A percentile compares a stretch with the other conserved stretches of the same genome.
Conservation (phyloP, 2,888 invertebrate genomes). For the Corbicula japonica region DNA sequence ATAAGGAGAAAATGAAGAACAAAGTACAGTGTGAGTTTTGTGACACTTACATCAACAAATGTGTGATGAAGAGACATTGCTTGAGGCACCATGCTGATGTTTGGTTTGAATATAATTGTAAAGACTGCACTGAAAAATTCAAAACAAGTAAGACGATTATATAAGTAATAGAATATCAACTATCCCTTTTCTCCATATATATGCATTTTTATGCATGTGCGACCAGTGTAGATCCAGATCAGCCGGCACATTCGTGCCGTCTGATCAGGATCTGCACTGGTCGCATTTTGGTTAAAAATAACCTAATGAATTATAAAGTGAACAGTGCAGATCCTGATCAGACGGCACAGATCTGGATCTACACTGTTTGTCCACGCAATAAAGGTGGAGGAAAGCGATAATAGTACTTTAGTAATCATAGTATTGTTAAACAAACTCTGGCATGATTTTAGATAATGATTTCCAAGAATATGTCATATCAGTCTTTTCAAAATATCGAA, state of each 20-base stretch:
- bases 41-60: conserved; percentile 19
- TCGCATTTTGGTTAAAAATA: background rate
- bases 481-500: background rate
- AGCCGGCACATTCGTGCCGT: too few species aligned
- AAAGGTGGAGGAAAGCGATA: too few species aligned
- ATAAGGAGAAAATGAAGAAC: background rate
- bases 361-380: too few species aligned
- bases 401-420: too few species aligned
- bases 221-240: too few species aligned
- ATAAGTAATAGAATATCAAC: background rate
- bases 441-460: background rate
- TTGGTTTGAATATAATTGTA: conserved; percentile 35
- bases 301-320: background rate
- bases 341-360: too few species aligned
- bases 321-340: background rate
- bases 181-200: background rate
- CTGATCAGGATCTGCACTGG: too few species aligned
- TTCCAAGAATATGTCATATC: background rate
- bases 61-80: conserved; percentile 30
- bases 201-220: background rate
- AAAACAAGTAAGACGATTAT: conserved; percentile 22
- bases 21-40: conserved; percentile 23
- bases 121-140: conserved; percentile 21
- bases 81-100: conserved; percentile 21
- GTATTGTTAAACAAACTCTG: too few species aligned